Evolutionary conservation across 2,113 vertebrate genomes (phyloP).

Genomic region (Pollachius pollachius): DNA sequence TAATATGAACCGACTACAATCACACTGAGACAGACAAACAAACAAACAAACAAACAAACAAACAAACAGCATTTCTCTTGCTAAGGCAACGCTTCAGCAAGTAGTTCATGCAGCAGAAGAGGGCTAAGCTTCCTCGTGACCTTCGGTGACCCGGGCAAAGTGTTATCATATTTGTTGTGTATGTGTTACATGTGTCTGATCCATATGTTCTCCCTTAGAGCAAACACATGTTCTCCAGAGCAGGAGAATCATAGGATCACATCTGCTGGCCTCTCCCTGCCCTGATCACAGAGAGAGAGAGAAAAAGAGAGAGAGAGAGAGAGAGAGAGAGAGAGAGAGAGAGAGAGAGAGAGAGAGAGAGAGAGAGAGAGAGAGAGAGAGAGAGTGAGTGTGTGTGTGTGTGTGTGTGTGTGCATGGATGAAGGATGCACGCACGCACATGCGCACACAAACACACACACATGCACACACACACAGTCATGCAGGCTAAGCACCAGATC

Average conservation of each 20-base stretch:
- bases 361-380: too few species aligned
- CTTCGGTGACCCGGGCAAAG: neutral
- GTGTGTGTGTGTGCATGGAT: too few species aligned
- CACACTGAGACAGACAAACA: too few species aligned
- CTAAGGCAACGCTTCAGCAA: too few species aligned
- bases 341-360: too few species aligned
- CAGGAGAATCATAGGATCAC: slow-evolving; percentile 51
- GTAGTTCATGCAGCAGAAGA: too few species aligned
- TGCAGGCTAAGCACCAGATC: slow-evolving; percentile 26
- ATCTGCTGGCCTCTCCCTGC: slow-evolving; percentile 62
- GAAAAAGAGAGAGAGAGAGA: too few species aligned
- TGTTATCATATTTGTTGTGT: slow-evolving; percentile 18
- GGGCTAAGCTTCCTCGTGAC: neutral
- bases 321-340: too few species aligned
- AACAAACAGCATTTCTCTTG: too few species aligned
- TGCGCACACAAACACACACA: slow-evolving; percentile 23
- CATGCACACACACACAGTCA: slow-evolving; percentile 33
- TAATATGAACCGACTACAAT: too few species aligned
- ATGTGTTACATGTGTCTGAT: slow-evolving; percentile 46
- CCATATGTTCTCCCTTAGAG: slow-evolving; percentile 60
- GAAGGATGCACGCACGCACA: too few species aligned
- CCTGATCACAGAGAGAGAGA: slow-evolving; percentile 23
- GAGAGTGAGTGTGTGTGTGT: neutral
- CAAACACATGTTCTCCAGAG: slow-evolving; percentile 56
- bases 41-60: too few species aligned